Conservation (phyloP, 2,888 invertebrate genomes). For the Augiades crinisus region DNA sequence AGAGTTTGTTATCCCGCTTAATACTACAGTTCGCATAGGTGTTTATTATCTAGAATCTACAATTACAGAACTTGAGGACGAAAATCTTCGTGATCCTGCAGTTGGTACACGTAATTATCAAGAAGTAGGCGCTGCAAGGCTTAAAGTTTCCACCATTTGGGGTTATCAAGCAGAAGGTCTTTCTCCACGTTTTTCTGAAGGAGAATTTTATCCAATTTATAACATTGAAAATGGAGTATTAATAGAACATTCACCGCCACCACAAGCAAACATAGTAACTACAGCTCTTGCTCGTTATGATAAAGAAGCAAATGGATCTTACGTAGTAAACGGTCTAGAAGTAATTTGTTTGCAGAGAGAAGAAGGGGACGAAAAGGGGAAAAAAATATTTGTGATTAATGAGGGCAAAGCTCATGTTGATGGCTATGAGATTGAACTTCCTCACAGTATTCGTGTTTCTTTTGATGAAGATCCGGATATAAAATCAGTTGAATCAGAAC, state of each 20-base stretch:
- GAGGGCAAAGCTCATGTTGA: conserved; percentile 6
- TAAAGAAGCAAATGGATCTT: conserved; percentile 1
- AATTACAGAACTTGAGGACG: conserved; percentile 5
- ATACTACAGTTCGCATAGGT: conserved; percentile 2
- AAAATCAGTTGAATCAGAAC: conserved; percentile 8
- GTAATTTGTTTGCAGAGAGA: conserved; percentile 1
- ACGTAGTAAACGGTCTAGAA: conserved; percentile 1
- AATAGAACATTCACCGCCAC: not conserved
- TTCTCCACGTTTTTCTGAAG: not conserved
- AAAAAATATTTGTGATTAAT: conserved; percentile 3
- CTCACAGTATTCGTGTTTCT: conserved; percentile 4
- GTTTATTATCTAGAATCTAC: conserved; percentile 5
- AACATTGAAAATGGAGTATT: conserved; percentile 5
- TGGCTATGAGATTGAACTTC: conserved; percentile 3
- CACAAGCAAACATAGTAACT: conserved; percentile 7
- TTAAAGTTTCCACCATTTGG: conserved; percentile 5
- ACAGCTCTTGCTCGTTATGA: conserved; percentile 7
- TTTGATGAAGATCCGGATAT: conserved; percentile 4
- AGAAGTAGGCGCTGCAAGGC: conserved; percentile 3
- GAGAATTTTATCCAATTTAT: conserved; percentile 6
- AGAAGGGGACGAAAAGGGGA: not conserved
- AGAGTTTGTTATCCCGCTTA: conserved; percentile 2
- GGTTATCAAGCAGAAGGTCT: conserved; percentile 3
- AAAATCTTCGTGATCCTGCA: conserved; percentile 5
- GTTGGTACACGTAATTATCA: conserved; percentile 3